Evolutionary conservation across 2,797 vertebrate species (phyloP).

Genomic region (Choloepus didactylus): DNA sequence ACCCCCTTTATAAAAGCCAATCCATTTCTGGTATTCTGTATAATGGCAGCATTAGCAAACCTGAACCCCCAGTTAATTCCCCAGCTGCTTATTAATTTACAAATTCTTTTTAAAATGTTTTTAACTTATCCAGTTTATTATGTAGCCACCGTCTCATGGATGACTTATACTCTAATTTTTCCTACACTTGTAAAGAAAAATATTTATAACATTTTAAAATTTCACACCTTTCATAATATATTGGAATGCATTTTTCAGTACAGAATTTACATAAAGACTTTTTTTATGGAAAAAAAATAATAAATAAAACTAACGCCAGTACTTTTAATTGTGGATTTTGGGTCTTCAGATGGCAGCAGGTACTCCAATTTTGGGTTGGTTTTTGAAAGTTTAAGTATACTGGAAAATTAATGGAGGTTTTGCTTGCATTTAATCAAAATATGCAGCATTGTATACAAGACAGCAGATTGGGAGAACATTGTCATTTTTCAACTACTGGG

Average conservation of each 20-base stretch:
- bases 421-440: background rate
- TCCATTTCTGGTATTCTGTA: too few species aligned
- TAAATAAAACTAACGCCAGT: background rate
- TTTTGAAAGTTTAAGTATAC: background rate
- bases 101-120: background rate
- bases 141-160: background rate
- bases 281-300: background rate
- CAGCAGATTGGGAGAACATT: background rate
- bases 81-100: background rate
- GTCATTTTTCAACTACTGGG: background rate
- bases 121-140: background rate
- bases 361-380: background rate
- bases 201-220: slow-evolving; percentile 54
- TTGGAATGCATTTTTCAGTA: slow-evolving; percentile 23
- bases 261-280: slow-evolving; percentile 35
- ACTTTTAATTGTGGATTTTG: background rate
- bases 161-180: slow-evolving; percentile 46
- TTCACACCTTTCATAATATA: slow-evolving; percentile 53
- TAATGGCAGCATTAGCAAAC: too few species aligned
- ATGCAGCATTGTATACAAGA: background rate
- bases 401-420: background rate
- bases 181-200: background rate
- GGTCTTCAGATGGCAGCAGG: background rate
- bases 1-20: too few species aligned
- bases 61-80: background rate